Evolutionary conservation across 64 coral and sea anemone species (phyloP).

Genomic region (Pocillopora damicornis): DNA sequence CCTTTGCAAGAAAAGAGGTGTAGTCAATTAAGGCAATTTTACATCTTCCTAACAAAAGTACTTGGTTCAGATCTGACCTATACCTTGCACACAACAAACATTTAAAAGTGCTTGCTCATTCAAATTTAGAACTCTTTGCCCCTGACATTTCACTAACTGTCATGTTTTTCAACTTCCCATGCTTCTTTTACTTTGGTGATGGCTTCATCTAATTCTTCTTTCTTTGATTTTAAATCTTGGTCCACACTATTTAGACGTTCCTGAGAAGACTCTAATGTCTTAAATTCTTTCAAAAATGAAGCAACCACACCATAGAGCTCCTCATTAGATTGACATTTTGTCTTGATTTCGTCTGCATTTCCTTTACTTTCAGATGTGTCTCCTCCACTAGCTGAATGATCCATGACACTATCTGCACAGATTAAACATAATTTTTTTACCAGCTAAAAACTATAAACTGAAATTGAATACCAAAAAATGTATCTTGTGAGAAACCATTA

Average conservation of each 20-base stretch:
- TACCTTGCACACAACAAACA: too few relatives aligned
- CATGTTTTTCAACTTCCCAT: slow-evolving; percentile 6
- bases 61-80: too few relatives aligned
- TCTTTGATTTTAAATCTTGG: slow-evolving; percentile 7
- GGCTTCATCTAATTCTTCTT: slow-evolving; percentile 14
- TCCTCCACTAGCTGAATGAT: background rate
- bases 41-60: too few relatives aligned
- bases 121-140: background rate
- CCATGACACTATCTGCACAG: background rate
- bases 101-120: background rate
- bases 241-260: background rate
- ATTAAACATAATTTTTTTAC: too few relatives aligned
- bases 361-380: background rate
- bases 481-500: too few relatives aligned
- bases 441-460: too few relatives aligned
- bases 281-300: slow-evolving; percentile 39
- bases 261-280: slow-evolving; percentile 20
- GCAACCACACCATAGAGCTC: background rate
- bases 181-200: slow-evolving; percentile 20
- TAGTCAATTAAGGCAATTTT: too few relatives aligned
- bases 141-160: background rate
- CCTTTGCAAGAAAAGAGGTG: too few relatives aligned
- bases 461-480: too few relatives aligned
- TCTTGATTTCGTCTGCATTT: background rate
- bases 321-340: slow-evolving; percentile 14